Conservation (phyloP, 2,888 invertebrate species). For the Eilema sororculum region DNA sequence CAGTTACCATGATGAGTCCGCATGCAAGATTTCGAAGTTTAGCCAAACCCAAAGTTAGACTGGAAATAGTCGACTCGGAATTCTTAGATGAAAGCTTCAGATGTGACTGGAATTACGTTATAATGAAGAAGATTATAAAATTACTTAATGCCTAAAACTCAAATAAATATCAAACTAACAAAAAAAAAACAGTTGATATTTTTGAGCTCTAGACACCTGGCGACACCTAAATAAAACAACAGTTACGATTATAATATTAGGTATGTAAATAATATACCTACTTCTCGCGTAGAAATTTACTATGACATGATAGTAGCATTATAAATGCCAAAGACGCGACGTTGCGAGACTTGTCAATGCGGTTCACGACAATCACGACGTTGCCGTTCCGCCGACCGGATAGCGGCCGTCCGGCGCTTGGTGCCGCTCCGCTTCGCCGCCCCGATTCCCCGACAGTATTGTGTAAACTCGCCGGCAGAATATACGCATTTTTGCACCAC, state of each 20-base stretch:
- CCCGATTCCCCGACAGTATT: conserved; percentile 59
- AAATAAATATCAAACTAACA: no score
- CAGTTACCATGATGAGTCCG: no score
- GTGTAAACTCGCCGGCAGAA: conserved; percentile 50
- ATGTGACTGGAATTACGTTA: no score
- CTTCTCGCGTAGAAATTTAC: not conserved
- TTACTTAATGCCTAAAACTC: no score
- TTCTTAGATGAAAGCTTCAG: no score
- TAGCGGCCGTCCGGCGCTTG: conserved; percentile 52
- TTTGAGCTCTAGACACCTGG: not conserved
- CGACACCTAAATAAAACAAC: not conserved
- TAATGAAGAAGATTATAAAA: no score
- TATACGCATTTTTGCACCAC: conserved; percentile 50
- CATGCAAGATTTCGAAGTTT: no score
- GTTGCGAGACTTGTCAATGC: conserved; percentile 48
- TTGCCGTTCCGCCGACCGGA: conserved; percentile 58
- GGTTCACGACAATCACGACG: conserved; percentile 42
- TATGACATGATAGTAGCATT: not conserved
- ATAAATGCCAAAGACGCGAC: conserved; percentile 9
- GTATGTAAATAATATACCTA: not conserved
- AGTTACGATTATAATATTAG: not conserved
- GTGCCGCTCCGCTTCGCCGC: conserved; percentile 47
- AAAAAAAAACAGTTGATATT: no score
- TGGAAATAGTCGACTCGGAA: no score
- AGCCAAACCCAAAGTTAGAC: no score